These are phyloP conservation scores for Erpetoichthys calabaricus DNA, from an alignment of 2,797 vertebrate species.

Conservation along the genomic window DNA sequence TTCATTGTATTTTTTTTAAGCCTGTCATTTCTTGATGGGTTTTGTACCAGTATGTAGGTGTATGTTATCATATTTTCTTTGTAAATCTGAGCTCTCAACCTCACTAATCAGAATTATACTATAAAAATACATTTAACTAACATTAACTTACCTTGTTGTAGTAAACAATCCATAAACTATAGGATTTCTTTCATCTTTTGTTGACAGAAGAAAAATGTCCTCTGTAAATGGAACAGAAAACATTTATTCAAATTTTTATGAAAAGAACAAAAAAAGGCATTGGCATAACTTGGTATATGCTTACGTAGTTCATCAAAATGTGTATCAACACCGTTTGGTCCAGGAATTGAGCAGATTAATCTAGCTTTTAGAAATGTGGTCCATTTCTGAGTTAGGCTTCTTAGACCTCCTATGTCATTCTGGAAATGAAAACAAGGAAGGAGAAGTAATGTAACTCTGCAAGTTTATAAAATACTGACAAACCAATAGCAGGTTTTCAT, in stretches of 20 bases:
- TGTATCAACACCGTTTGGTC: constrained; percentile 82
- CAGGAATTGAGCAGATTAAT: constrained; percentile 85
- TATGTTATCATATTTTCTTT: too few relatives aligned
- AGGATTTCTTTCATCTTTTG: constrained; percentile 81
- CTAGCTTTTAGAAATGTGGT: constrained; percentile 94
- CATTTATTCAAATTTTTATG: constrained; percentile 2
- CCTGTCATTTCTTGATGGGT: too few relatives aligned
- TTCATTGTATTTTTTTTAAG: too few relatives aligned
- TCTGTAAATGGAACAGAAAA: constrained; percentile 45
- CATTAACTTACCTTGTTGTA: constrained; percentile 70
- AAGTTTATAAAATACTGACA: too few relatives aligned
- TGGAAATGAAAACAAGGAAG: constrained; percentile 29
- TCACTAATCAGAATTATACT: too few relatives aligned
- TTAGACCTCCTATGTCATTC: constrained; percentile 92
- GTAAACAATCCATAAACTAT: constrained; percentile 87
- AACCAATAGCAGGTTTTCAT: too few relatives aligned
- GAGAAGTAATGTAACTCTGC: too few relatives aligned
- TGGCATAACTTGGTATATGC: constrained; percentile 25
- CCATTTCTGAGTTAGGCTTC: constrained; percentile 96
- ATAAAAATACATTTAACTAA: background rate
- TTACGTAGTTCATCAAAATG: constrained; percentile 94
- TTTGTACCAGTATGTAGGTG: too few relatives aligned
- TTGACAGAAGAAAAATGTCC: constrained; percentile 85
- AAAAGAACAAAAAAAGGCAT: too few relatives aligned
- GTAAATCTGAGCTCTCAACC: too few relatives aligned